phyloP scores from a whole-genome alignment of 1,140 invertebrate genomes.

The Orius laevigatus region DNA sequence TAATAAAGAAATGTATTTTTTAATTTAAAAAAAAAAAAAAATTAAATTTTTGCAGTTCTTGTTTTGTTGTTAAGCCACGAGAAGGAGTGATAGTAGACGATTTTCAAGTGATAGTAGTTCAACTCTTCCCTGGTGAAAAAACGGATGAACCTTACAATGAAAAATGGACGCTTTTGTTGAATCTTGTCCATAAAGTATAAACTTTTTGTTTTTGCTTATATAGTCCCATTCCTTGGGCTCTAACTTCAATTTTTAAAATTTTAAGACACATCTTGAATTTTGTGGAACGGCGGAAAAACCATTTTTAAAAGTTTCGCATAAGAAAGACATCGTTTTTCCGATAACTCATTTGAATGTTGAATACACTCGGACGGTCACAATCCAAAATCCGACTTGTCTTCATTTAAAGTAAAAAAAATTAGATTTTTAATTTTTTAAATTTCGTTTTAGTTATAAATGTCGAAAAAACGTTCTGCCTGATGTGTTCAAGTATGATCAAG shows the following conservation, averaged over 20 bases:
- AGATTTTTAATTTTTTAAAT: not conserved
- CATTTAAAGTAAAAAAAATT: slow-evolving; percentile 1
- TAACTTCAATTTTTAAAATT: not conserved
- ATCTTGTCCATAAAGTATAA: not conserved
- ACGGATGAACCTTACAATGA: not conserved
- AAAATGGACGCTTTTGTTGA: slow-evolving; percentile 1
- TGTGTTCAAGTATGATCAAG: not conserved
- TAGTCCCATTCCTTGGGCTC: not conserved
- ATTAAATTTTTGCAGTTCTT: not conserved
- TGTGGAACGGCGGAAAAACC: not conserved
- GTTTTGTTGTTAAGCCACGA: slow-evolving; percentile 2
- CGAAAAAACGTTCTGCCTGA: not conserved
- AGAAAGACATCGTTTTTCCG: slow-evolving; percentile 1
- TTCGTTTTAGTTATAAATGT: not conserved
- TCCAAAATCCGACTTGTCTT: slow-evolving; percentile 5
- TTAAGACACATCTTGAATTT: slow-evolving; percentile 2
- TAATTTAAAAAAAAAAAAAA: slow-evolving; percentile 1
- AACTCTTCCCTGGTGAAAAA: not conserved
- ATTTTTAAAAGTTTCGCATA: not conserved
- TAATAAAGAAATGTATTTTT: not conserved
- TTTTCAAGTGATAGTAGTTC: slow-evolving; percentile 4
- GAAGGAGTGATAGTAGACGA: not conserved
- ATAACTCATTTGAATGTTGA: not conserved
- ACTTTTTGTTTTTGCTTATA: not conserved
- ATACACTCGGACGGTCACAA: not conserved